Conservation (phyloP, 2,888 invertebrate genomes). For the Caenorhabditis imperialis region DNA sequence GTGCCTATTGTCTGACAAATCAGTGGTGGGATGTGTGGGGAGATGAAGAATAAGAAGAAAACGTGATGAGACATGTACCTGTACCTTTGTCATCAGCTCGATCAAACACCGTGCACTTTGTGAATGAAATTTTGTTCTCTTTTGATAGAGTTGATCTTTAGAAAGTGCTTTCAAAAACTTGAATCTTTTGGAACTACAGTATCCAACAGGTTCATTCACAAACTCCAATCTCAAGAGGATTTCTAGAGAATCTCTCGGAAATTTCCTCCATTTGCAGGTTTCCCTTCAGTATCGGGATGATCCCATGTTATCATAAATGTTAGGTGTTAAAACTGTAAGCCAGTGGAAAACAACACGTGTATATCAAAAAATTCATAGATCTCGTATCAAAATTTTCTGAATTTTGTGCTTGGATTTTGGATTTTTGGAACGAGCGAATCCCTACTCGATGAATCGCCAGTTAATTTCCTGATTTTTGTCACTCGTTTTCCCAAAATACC, state of each 20-base stretch:
- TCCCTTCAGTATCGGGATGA: slow-evolving; percentile 4
- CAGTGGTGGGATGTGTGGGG: too few relatives aligned
- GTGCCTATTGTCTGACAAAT: slow-evolving; percentile 22
- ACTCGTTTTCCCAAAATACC: too few relatives aligned
- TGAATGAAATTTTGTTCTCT: slow-evolving; percentile 13
- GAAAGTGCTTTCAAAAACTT: too few relatives aligned
- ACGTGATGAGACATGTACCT: slow-evolving; percentile 37
- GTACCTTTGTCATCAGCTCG: slow-evolving; percentile 10
- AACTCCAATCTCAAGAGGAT: not conserved
- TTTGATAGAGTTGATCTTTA: too few relatives aligned
- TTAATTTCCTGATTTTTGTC: too few relatives aligned
- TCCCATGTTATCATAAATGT: slow-evolving; percentile 8
- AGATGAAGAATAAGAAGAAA: slow-evolving; percentile 15
- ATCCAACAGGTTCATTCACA: slow-evolving; percentile 3
- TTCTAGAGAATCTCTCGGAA: slow-evolving; percentile 3
- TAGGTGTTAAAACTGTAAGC: slow-evolving; percentile 21
- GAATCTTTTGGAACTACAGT: too few relatives aligned
- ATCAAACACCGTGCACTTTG: slow-evolving; percentile 24
- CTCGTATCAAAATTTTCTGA: too few relatives aligned
- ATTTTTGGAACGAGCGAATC: too few relatives aligned
- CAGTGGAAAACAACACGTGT: slow-evolving; percentile 16
- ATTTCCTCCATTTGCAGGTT: too few relatives aligned
- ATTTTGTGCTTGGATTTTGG: too few relatives aligned
- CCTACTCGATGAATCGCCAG: too few relatives aligned
- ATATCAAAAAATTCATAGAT: slow-evolving; percentile 1